Base-by-base conservation (phyloP, 2,888 invertebrate species). In the Crocallis elinguaria region DNA sequence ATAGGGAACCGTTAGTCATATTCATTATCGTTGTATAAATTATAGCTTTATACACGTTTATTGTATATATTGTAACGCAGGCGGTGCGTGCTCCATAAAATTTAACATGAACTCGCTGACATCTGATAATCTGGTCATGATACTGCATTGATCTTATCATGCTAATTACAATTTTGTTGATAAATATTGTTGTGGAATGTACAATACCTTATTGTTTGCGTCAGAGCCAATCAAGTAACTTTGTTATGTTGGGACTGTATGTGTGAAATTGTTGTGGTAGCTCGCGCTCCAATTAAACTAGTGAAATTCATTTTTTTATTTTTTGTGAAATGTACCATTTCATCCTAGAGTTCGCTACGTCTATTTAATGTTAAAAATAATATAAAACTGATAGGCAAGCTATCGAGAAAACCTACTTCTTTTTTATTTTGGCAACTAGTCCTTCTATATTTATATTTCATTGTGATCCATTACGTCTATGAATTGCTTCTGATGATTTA, bases 11-110 rank as follows among this genome's bases (percentile, higher is more conserved):
- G 83, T 89, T 87, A 84, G 75, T 88, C 86, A 87, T 79, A 82
- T 86, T 85, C 83, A 86, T 84, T 89, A 86, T 82, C 79, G 79
- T 82, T 73, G 80, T 82, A 82, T 84, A 85, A 87, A 86, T 86
- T 88, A 87, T 85, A 82, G 79, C 74, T 80, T 82, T 74, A 80
- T 81, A 82, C 77, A 79, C 78, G 82, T 82, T 84, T 84, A 82
- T 78, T 80, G 77, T 80, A 76, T 69, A 75, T 75, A 75, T 68
- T 69, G 65, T 69, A 72, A 78, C 73, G 79, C 66, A 57, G 59
- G 68, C 54, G 61, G 60, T 62, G 60, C 86, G 85, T 86, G 85
- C 82, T 87, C 80, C 75, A 74, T 76, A 78, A 75, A 78, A 72
- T 72, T 75, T 71, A 67, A 75, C 72, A 67, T 68, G 67, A 72